Evolutionary conservation across 2,113 vertebrate species (phyloP).

Genomic region (Gila orcuttii): DNA sequence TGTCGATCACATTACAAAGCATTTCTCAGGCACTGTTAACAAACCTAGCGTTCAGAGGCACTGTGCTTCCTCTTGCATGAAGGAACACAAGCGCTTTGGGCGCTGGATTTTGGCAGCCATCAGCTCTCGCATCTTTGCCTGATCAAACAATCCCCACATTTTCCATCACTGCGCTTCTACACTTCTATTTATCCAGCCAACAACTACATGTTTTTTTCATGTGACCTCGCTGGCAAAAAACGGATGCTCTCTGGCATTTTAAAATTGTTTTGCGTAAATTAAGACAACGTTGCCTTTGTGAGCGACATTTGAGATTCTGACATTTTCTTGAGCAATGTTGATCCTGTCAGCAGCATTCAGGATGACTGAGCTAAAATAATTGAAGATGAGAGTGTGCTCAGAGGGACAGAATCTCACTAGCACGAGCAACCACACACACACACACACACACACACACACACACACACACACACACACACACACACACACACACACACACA

Average conservation of each 20-base stretch:
- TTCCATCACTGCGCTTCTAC: not conserved
- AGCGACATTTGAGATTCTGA: slow-evolving; percentile 59
- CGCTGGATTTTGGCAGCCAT: slow-evolving; percentile 46
- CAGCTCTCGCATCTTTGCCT: slow-evolving; percentile 30
- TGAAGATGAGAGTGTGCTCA: slow-evolving; percentile 60
- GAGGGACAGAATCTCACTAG: slow-evolving; percentile 30
- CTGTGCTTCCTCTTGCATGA: slow-evolving; percentile 14
- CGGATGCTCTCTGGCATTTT: slow-evolving; percentile 46
- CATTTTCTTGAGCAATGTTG: slow-evolving; percentile 65
- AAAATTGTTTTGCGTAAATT: slow-evolving; percentile 56
- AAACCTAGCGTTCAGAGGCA: slow-evolving; percentile 23
- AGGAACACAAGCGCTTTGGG: not conserved
- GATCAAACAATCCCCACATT: slow-evolving; percentile 47
- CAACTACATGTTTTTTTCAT: slow-evolving; percentile 35
- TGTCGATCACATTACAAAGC: slow-evolving; percentile 15
- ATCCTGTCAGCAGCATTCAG: slow-evolving; percentile 61
- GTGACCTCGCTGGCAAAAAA: slow-evolving; percentile 39
- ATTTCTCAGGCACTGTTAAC: slow-evolving; percentile 15
- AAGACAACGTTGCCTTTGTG: slow-evolving; percentile 56
- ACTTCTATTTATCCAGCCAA: slow-evolving; percentile 42
- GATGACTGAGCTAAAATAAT: slow-evolving; percentile 63
- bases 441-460: not conserved
- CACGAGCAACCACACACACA: not conserved
- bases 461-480: not conserved
- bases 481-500: not conserved